Percentiles rank a stretch among this genome's conserved stretches.
Conservation (phyloP, 2,888 invertebrate genomes). For the Caenorhabditis angaria region DNA sequence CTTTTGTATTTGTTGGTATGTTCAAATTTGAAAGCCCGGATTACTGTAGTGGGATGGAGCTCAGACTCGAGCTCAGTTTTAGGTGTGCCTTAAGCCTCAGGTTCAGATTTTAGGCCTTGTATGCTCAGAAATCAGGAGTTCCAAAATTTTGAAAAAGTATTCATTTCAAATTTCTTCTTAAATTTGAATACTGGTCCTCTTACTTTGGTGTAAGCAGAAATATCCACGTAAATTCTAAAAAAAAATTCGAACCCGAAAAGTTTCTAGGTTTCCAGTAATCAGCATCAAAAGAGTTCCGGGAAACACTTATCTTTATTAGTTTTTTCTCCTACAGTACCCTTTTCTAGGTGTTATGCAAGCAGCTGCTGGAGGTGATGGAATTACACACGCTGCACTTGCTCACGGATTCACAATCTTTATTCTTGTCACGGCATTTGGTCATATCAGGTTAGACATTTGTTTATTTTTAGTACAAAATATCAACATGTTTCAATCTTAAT, state of each 20-base stretch:
- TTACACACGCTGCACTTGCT: constrained; percentile 57
- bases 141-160: no score
- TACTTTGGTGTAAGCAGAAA: no score
- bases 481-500: no score
- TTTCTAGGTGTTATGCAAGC: constrained; percentile 57
- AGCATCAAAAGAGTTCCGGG: neutral
- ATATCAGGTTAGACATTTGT: constrained; percentile 55
- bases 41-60: neutral
- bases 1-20: constrained; percentile 63
- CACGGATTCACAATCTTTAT: constrained; percentile 65
- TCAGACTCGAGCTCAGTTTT: no score
- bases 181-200: no score
- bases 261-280: no score
- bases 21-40: neutral
- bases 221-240: no score
- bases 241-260: no score
- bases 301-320: neutral
- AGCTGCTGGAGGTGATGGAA: constrained; percentile 36
- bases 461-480: constrained; percentile 2
- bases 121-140: no score
- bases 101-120: no score
- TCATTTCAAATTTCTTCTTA: no score
- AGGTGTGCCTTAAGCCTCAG: no score
- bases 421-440: constrained; percentile 59
- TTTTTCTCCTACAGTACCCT: constrained; percentile 8